phyloP scores from a whole-genome alignment of 2,888 invertebrate species.

The Tricholauxania praeusta region DNA sequence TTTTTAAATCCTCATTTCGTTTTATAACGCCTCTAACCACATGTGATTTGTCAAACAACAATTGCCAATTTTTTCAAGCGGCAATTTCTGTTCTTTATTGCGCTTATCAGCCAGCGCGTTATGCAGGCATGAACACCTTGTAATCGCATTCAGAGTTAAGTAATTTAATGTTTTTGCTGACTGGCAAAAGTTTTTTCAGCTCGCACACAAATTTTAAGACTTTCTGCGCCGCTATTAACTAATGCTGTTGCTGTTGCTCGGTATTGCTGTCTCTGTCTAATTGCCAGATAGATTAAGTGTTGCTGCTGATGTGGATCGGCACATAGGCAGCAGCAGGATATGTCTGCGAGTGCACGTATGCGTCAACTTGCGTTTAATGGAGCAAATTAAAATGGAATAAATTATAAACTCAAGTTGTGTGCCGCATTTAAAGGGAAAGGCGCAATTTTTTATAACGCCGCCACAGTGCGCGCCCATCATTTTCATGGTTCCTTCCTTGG shows the following conservation, averaged over 20 bases:
- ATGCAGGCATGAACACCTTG: background rate
- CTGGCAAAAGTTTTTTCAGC: background rate
- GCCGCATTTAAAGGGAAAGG: background rate
- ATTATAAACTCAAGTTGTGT: slow-evolving; percentile 30
- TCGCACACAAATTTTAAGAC: slow-evolving; percentile 3
- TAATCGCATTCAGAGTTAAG: background rate
- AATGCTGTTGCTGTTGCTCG: background rate
- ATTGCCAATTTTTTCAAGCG: no score
- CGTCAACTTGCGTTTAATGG: slow-evolving; percentile 32
- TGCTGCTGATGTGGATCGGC: background rate
- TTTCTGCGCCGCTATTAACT: background rate
- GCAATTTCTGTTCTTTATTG: background rate
- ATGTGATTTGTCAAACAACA: no score
- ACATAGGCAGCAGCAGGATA: slow-evolving; percentile 1
- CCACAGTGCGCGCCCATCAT: background rate
- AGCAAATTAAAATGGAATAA: slow-evolving; percentile 39
- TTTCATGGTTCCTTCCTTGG: background rate
- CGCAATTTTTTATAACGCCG: background rate
- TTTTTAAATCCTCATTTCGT: no score
- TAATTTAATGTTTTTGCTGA: background rate
- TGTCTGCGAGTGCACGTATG: background rate
- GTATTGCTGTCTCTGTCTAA: background rate
- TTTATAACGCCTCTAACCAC: no score
- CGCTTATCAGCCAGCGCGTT: background rate
- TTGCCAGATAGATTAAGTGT: slow-evolving; percentile 9